Evolutionary conservation across 1,140 invertebrate genomes (phyloP), one percentile per base, ranked within the genome.

Genomic region (Rhyacophila brunnea): DNA sequence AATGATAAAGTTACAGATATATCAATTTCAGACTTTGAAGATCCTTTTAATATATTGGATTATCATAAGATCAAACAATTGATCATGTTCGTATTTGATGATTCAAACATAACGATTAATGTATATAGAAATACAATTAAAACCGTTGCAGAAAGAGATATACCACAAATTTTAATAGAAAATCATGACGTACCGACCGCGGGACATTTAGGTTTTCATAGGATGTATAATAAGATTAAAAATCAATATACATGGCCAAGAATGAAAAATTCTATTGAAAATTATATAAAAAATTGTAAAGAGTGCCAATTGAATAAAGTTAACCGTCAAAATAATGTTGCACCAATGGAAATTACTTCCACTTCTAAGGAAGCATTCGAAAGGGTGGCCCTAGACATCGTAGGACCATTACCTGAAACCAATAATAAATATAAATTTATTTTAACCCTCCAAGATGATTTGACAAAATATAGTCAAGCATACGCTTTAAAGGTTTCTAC

Each of bases 241-340:
- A 7, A 65, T 61, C 52, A 44, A 34, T 71, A 67, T 59, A 35
- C 46, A 19, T 74, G 70, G 70, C 38, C 52, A 34, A 67, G 62
- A 20, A 70, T 74, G 60, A 60, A 64, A 48, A 36, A 63, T 18
- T 57, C 66, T 32, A 64, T 71, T 15, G 23, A 58, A 64, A 55
- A 70, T 13, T 74, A 60, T 54, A 66, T 73, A 15, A 67, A 66
- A 63, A 66, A 43, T 46, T 73, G 69, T 55, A 14, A 60, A 11
- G 60, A 54, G 9, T 75, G 72, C 59, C 70, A 74, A 63, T 66
- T 61, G 32, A 70, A 68, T 46, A 72, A 74, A 67, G 55, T 53
- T 46, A 44, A 58, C 53, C 43, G 56, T n/a, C 68, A 66, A 50
- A 43, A 51, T 32, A 68, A 18, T 11, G 59, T 61, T 60, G 54